These are phyloP conservation scores for Sciurus carolinensis DNA, from an alignment of 2,797 vertebrate species.

Conservation along the genomic window DNA sequence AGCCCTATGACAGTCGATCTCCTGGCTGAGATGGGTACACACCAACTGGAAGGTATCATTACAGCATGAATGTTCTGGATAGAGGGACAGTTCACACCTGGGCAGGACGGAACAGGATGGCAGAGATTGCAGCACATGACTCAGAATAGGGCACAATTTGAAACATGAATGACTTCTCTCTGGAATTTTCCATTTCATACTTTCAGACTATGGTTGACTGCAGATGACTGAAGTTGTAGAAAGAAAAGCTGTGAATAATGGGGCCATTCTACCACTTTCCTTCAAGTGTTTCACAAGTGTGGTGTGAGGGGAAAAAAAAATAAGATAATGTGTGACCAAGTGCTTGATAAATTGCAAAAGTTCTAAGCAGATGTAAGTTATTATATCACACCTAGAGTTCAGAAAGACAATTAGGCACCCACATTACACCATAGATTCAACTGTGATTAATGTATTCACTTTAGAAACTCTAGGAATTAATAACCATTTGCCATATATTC, in stretches of 20 bases:
- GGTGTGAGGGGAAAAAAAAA: neutral
- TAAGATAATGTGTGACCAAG: constrained; percentile 31
- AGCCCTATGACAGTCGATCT: neutral
- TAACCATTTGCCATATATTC: constrained; percentile 89
- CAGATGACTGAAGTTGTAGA: neutral
- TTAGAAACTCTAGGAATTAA: constrained; percentile 88
- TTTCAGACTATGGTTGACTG: neutral
- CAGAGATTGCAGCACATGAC: neutral
- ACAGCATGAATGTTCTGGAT: neutral
- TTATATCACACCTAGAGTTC: constrained; percentile 73
- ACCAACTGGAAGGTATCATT: neutral
- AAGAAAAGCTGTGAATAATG: neutral
- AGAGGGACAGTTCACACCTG: neutral
- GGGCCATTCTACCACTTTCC: neutral
- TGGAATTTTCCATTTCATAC: neutral
- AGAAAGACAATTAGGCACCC: constrained; percentile 83
- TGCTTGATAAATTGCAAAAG: constrained; percentile 52
- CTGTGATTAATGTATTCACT: constrained; percentile 88
- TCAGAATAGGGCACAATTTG: neutral
- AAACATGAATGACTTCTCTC: neutral
- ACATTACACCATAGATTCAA: constrained; percentile 78
- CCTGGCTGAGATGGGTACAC: neutral
- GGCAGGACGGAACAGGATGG: neutral
- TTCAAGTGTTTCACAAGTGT: neutral
- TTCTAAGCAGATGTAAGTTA: constrained; percentile 72